Evolutionary conservation across 1,140 invertebrate species (phyloP), one percentile per base, ranked within the genome.

Genomic region (Cydia strobilella): DNA sequence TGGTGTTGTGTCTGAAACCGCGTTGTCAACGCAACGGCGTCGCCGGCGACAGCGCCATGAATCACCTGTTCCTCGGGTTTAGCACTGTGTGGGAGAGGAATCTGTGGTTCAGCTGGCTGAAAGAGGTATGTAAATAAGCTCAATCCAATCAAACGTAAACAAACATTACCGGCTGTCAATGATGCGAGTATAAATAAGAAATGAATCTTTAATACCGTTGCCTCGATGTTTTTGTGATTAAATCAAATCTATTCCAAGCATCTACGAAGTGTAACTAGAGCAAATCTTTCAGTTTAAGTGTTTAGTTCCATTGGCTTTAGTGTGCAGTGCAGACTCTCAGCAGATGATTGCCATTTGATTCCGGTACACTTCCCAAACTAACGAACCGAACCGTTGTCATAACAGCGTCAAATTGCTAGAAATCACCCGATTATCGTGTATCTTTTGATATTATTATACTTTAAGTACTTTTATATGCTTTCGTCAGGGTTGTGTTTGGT

Each of bases 81-180:
- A 94, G 94, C 75, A 94, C 94, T 73, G 90, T 94, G 45, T 95
- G 95, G 94, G 95, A 95, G 80, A 89, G 95, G 74, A 95, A 95
- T 74, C 90, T 95, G 77, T 95, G 95, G 95, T 93, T 93, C 54
- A 83, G 83, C 73, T 95, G 95, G 95, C 85, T 95, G 15, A 94
- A 94, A 86, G 92, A 95, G 93, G 95, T 95, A 89, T 86, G 79
- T 15, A 45, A 12, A 45, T 45, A 45, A 45, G 13, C 13, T 15
- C 1, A 15, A 45, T 45, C 12, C 42, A 39, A 39, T 39, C 3
- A 45, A 45, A 45, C 10, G 42, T 5, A 45, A 45, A 45, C 42
- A 45, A 10, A 13, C 3, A 45, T 45, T 45, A 45, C 42, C 42
- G 42, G 13, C 13, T 45, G 4, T 45, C 12, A 15, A 12, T 45